Percentiles rank a stretch among this genome's conserved stretches.
phyloP scores from a whole-genome alignment of 2,797 vertebrate species.

The Anguilla megastoma region DNA sequence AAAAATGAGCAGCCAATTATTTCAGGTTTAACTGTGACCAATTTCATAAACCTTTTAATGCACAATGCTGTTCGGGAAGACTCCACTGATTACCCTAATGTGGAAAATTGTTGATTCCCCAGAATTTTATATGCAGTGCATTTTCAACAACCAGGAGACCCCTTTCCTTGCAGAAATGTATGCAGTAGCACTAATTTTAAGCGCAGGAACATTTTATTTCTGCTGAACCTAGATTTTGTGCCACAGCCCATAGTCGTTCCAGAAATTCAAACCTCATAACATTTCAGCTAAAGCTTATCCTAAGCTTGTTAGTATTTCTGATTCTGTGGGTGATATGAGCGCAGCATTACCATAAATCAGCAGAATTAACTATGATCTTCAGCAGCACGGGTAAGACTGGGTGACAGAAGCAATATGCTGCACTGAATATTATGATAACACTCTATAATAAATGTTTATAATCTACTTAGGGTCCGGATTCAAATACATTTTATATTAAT shows the following conservation, averaged over 20 bases:
- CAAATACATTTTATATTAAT: conserved; percentile 95
- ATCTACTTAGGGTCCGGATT: conserved; percentile 98
- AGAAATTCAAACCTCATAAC: conserved; percentile 99
- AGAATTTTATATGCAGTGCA: conserved; percentile 64
- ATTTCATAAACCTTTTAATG: conserved; percentile 69
- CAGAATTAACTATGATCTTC: conserved; percentile 99
- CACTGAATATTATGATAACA: conserved; percentile 99
- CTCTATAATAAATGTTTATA: conserved; percentile 99
- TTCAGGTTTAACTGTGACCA: conserved; percentile 59
- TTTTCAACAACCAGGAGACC: conserved; percentile 67
- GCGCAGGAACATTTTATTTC: conserved; percentile 78
- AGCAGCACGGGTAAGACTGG: conserved; percentile 89
- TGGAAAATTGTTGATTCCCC: conserved; percentile 52
- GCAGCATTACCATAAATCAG: conserved; percentile 98
- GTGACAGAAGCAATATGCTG: conserved; percentile 97
- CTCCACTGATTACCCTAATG: conserved; percentile 67
- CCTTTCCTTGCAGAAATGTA: conserved; percentile 79
- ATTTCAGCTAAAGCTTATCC: conserved; percentile 97
- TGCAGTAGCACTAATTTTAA: conserved; percentile 79
- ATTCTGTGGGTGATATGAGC: conserved; percentile 90
- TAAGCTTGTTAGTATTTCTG: conserved; percentile 99
- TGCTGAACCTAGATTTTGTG: conserved; percentile 98
- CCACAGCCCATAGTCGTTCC: conserved; percentile 91
- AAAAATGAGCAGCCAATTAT: conserved; percentile 73
- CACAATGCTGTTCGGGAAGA: conserved; percentile 67